Base-by-base conservation (phyloP, 2,888 invertebrate species). In the Mayetiola destructor region DNA sequence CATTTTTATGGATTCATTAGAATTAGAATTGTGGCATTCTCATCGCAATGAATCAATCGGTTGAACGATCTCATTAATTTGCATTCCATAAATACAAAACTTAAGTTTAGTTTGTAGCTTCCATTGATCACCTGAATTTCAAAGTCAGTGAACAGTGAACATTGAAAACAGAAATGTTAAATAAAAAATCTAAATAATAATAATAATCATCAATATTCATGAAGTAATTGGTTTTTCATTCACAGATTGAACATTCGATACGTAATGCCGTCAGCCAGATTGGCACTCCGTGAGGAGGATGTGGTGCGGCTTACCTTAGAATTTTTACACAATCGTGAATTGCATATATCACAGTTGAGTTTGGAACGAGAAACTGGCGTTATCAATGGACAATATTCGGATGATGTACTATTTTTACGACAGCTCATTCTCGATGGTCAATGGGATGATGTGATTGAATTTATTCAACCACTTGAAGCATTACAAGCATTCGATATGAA, bases 381-480 rank as follows among this genome's bases (percentile, higher is more conserved):
- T 61, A 91, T 92, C 68, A 94, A 94, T 73, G 92, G 92, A 58
- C 83, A 85, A 68, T 94, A 82, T 71, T 91, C 92, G 14, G 93
- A 95, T 72, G 96, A 96, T 72, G 84, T 93, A 37, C 79, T 96
- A 53, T 96, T 96, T 72, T 77, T 96, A 20, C 80, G 95, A 18
- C 94, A 95, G 73, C 80, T 96, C 56, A 93, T 96, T 63, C 80
- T 96, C 57, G 96, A 96, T 71, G 96, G 53, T 2, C 53, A 53
- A 53, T 96, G 96, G 96, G 95, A 96, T 73, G 94, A 95, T 70
- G 94, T 91, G 1, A 75, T 94, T 59, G 94, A 95, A 69, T 96
- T 96, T 72, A 88, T 95, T 59, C 92, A 95, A 74, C 96, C 96
- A 0, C 76, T 96, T 57, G 87, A 88, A 68, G 81, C 84, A 10